phyloP scores from a whole-genome alignment of 2,888 invertebrate genomes.

The Amiota mariae region DNA sequence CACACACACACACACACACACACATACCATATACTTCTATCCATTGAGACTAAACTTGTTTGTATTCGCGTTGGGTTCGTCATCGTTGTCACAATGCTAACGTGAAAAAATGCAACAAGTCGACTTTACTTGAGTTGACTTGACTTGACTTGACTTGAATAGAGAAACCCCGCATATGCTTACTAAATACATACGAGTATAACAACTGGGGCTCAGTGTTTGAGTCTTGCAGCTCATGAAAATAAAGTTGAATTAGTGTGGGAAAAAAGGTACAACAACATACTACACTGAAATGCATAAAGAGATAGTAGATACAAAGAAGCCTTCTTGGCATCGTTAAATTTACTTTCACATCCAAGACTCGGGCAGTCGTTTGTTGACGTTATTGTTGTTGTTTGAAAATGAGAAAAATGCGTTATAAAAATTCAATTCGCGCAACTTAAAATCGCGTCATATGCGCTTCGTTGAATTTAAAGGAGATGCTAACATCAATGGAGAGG shows the following conservation, averaged over 20 bases:
- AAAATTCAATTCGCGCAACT: conserved; percentile 10
- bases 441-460: conserved; percentile 18
- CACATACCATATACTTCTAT: neutral
- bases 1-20: neutral
- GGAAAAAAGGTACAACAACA: neutral
- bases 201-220: too few relatives aligned
- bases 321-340: too few relatives aligned
- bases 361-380: neutral
- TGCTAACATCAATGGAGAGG: neutral
- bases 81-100: too few relatives aligned
- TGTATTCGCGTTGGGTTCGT: neutral
- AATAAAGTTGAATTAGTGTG: neutral
- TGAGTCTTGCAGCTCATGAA: neutral
- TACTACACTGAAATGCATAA: neutral
- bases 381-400: too few relatives aligned
- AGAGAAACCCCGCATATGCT: neutral
- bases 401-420: neutral
- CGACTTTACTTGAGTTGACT: neutral
- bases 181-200: too few relatives aligned
- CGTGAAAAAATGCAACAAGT: conserved; percentile 23
- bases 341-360: too few relatives aligned
- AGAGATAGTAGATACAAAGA: neutral
- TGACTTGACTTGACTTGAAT: neutral
- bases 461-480: conserved; percentile 1
- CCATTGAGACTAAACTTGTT: neutral